A percentile compares a stretch with the other conserved stretches of the same genome.
Conservation (phyloP, 2,113 vertebrate genomes). For the Tympanuchus pallidicinctus region DNA sequence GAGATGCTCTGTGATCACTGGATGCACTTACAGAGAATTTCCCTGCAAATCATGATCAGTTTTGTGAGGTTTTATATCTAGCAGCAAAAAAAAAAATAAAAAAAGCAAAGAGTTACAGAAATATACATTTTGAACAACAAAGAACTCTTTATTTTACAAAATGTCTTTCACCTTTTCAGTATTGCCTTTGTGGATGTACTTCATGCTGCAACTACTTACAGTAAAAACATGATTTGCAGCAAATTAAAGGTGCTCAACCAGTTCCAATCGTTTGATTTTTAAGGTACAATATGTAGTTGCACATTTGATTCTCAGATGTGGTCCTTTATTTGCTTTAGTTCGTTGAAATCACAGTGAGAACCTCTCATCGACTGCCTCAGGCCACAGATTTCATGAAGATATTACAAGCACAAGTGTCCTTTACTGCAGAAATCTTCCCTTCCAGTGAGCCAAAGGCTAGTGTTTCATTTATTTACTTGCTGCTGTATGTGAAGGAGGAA, state of each 20-base stretch:
- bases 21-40: constrained; percentile 63
- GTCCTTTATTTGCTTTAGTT: constrained; percentile 83
- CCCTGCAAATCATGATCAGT: constrained; percentile 76
- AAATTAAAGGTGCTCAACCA: constrained; percentile 74
- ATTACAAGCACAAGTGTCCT: constrained; percentile 67
- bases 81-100: constrained; percentile 74
- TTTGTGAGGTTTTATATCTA: constrained; percentile 79
- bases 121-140: constrained; percentile 78
- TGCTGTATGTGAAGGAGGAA: constrained; percentile 97
- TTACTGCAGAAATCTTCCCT: constrained; percentile 60
- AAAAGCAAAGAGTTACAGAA: constrained; percentile 70
- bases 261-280: constrained; percentile 72
- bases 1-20: constrained; percentile 58
- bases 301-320: constrained; percentile 76
- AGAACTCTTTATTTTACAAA: constrained; percentile 82
- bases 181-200: constrained; percentile 73
- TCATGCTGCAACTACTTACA: constrained; percentile 73
- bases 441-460: constrained; percentile 37
- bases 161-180: constrained; percentile 75
- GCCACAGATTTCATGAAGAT: constrained; percentile 74
- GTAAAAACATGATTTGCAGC: constrained; percentile 78
- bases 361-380: constrained; percentile 78
- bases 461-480: constrained; percentile 93
- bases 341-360: constrained; percentile 85
- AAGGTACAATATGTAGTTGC: constrained; percentile 76